Conservation (phyloP, 2,888 invertebrate species). For the Plagodis pulveraria region DNA sequence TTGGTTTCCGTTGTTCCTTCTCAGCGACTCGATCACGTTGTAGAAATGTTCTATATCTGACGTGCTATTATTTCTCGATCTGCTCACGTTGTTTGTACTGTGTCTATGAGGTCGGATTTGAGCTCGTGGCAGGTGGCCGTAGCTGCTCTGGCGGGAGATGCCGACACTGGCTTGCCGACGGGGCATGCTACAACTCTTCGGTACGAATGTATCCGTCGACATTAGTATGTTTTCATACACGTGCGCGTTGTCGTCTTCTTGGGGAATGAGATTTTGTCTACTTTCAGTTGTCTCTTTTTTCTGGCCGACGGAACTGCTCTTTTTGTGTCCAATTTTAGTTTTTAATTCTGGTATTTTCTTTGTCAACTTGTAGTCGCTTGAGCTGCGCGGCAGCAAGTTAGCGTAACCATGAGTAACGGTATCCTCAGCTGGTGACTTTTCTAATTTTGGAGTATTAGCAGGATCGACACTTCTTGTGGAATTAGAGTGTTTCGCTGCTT, state of each 20-base stretch:
- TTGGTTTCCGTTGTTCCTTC: slow-evolving; percentile 50
- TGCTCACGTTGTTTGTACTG: slow-evolving; percentile 64
- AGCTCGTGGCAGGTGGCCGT: slow-evolving; percentile 70
- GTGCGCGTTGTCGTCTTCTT: slow-evolving; percentile 73
- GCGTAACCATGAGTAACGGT: slow-evolving; percentile 65
- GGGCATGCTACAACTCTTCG: slow-evolving; percentile 79
- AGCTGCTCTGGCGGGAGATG: slow-evolving; percentile 72
- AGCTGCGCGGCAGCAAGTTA: slow-evolving; percentile 73
- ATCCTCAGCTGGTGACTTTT: slow-evolving; percentile 54
- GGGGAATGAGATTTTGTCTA: slow-evolving; percentile 74
- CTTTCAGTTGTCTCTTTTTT: slow-evolving; percentile 77
- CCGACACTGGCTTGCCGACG: slow-evolving; percentile 65
- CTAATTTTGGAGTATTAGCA: slow-evolving; percentile 53
- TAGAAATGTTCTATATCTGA: slow-evolving; percentile 72
- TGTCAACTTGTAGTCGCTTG: slow-evolving; percentile 74
- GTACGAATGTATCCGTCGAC: slow-evolving; percentile 64
- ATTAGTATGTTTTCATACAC: slow-evolving; percentile 76
- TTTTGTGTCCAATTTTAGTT: slow-evolving; percentile 65
- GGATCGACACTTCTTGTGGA: slow-evolving; percentile 55
- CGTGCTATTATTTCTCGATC: slow-evolving; percentile 60
- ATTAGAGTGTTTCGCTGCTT: slow-evolving; percentile 62
- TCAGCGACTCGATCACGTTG: slow-evolving; percentile 69
- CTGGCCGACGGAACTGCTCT: slow-evolving; percentile 79
- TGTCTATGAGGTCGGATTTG: slow-evolving; percentile 67
- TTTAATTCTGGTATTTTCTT: slow-evolving; percentile 65